Evolutionary conservation across 2,888 invertebrate genomes (phyloP).

Genomic region (Euplagia quadripunctaria): DNA sequence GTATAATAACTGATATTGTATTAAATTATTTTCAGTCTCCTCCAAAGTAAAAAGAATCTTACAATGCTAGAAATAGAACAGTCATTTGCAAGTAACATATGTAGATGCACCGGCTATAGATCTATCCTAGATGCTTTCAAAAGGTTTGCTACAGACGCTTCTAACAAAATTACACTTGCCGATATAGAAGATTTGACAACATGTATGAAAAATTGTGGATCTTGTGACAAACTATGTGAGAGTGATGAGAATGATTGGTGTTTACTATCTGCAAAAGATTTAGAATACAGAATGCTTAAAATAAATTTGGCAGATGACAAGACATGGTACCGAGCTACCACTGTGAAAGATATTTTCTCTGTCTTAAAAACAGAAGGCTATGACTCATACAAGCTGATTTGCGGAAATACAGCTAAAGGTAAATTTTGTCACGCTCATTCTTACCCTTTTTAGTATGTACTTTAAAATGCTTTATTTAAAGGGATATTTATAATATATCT

Average conservation of each 20-base stretch:
- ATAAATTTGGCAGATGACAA: conserved; percentile 61
- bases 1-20: background rate
- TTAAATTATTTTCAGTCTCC: conserved; percentile 25
- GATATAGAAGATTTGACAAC: conserved; percentile 78
- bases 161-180: conserved; percentile 72
- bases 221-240: conserved; percentile 38
- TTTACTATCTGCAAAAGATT: conserved; percentile 34
- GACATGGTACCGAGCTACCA: conserved; percentile 85
- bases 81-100: conserved; percentile 93
- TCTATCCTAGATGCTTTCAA: conserved; percentile 93
- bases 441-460: background rate
- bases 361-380: conserved; percentile 76
- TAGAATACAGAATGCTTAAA: conserved; percentile 63
- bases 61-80: conserved; percentile 88
- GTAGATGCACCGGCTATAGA: conserved; percentile 93
- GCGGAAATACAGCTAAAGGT: conserved; percentile 92
- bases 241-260: conserved; percentile 52
- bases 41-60: conserved; percentile 38
- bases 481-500: no score
- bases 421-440: conserved; percentile 17
- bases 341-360: conserved; percentile 81
- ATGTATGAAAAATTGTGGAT: conserved; percentile 62
- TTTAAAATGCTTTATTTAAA: background rate
- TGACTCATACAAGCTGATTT: conserved; percentile 88
- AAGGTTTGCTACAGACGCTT: conserved; percentile 89